A percentile compares a stretch with the other conserved stretches of the same genome.
These are phyloP conservation scores for Elmis aenea DNA, from an alignment of 2,888 invertebrate genomes.

Conservation along the genomic window DNA sequence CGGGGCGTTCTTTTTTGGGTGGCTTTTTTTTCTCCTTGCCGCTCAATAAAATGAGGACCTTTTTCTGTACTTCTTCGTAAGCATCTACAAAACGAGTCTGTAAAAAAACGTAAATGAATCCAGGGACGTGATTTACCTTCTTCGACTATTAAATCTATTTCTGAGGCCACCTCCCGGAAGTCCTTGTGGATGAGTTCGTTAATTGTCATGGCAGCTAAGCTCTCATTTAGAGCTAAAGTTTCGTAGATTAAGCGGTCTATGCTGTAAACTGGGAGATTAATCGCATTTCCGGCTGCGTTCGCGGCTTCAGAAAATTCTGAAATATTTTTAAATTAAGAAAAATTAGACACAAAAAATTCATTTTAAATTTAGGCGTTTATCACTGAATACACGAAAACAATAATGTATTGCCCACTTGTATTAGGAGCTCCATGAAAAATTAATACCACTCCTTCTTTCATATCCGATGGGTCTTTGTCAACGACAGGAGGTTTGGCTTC, in stretches of 20 bases:
- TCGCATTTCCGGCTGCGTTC: constrained; percentile 41
- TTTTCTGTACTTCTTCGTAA: constrained; percentile 32
- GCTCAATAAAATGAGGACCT: constrained; percentile 28
- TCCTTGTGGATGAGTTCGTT: constrained; percentile 30
- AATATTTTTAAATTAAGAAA: constrained; percentile 5
- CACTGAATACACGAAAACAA: too few species aligned
- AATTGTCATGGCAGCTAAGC: constrained; percentile 30
- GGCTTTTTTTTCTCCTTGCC: constrained; percentile 21
- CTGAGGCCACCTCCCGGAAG: constrained; percentile 26
- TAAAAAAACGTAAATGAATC: too few species aligned
- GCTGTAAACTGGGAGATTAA: constrained; percentile 49
- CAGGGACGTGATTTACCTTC: too few species aligned
- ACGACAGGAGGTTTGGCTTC: constrained; percentile 9
- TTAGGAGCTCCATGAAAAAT: constrained; percentile 48
- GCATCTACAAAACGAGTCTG: constrained; percentile 31
- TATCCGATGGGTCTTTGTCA: constrained; percentile 14
- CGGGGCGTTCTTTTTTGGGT: constrained; percentile 2
- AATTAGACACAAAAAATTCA: constrained; percentile 4
- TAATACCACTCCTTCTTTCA: constrained; percentile 39
- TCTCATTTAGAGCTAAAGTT: constrained; percentile 37
- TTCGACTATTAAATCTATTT: constrained; percentile 20
- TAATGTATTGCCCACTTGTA: constrained; percentile 35
- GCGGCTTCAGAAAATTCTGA: constrained; percentile 38
- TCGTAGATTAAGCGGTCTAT: constrained; percentile 52
- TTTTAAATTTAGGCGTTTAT: too few species aligned